Percentiles rank a stretch among this genome's conserved stretches.
phyloP scores from a whole-genome alignment of 2,888 invertebrate species.

The Hemaris fuciformis region DNA sequence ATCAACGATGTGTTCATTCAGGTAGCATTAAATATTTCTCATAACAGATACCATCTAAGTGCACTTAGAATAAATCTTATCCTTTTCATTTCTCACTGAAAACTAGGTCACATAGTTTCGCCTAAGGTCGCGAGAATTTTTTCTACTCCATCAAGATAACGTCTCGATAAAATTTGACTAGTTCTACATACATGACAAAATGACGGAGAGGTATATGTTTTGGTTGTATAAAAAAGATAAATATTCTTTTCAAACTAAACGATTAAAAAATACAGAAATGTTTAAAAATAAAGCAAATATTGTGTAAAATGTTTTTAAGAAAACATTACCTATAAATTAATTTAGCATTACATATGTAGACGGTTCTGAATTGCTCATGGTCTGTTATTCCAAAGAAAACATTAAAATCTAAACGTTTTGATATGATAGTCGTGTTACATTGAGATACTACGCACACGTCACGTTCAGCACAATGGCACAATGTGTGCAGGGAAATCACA shows the following conservation, averaged over 20 bases:
- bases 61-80: neutral
- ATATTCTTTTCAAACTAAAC: neutral
- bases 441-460: constrained; percentile 4
- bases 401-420: neutral
- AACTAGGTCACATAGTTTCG: neutral
- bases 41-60: neutral
- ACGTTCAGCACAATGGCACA: constrained; percentile 13
- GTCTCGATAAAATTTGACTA: neutral
- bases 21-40: neutral
- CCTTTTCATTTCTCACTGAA: neutral
- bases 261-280: neutral
- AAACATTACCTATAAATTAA: neutral
- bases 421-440: neutral
- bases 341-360: neutral
- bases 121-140: neutral
- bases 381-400: neutral
- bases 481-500: constrained; percentile 53
- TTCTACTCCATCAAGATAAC: neutral
- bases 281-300: neutral
- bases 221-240: neutral
- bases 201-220: neutral
- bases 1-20: neutral
- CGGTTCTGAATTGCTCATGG: neutral
- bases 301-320: neutral
- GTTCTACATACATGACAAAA: neutral